Evolutionary conservation across 2,113 vertebrate species (phyloP), one percentile per base, ranked within the genome.

Genomic region (Pachyramphus minor): DNA sequence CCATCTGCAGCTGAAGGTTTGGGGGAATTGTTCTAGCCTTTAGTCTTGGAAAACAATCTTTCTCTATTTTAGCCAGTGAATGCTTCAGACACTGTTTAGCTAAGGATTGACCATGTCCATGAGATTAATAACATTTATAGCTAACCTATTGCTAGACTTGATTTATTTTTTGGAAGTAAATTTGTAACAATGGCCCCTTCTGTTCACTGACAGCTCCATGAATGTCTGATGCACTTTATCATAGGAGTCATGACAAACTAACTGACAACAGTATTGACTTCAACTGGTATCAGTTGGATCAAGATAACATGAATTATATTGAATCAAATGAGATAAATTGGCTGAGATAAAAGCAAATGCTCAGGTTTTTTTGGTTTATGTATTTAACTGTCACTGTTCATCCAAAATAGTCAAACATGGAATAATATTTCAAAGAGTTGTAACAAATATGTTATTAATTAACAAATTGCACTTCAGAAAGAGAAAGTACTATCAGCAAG

Each of bases 91-190:
- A 18, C 42, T 88, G 80, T 84, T 94, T 87, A 87, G 64, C 79
- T 93, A 90, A 95, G 73, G 88, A 77, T 52, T 93, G 86, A 56
- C 76, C 21, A 10, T 35, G 76, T 93, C 90, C 20, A 3, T 63
- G 89, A 93, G 82, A 94, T 93, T 80, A 95, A 87, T 91, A 91
- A 79, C 75, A 59, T 30, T 82, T 73, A 80, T 19, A 63, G 58
- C 72, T 90, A 67, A 87, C 55, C 67, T 73, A 8, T 96, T 91
- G 47, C 79, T 83, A 67, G 67, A 39, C 33, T 74, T 71, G n/a
- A 67, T 94, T 81, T 93, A 59, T 56, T 89, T 96, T 83, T 80
- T 12, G 24, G 71, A 87, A 63, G 39, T 83, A 42, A 58, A 80
- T 66, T 49, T 71, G 23, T 86, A 71, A 91, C 82, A 84, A 31